Evolutionary conservation across 1,140 invertebrate genomes (phyloP), one percentile per base, ranked within the genome.

Genomic region (Drosophila sturtevanti): DNA sequence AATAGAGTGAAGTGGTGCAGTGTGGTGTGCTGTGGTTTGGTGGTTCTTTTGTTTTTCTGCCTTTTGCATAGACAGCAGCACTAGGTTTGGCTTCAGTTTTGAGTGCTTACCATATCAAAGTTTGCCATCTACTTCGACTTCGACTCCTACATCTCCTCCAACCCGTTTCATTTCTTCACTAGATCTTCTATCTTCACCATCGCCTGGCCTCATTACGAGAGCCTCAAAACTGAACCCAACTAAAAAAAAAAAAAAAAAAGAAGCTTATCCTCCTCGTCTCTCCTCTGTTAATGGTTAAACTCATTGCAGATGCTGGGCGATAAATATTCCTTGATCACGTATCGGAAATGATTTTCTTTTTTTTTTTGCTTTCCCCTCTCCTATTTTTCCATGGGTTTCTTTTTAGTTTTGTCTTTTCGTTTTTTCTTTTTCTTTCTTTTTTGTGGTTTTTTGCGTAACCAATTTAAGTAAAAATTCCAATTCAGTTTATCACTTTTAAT

Each of bases 311-410:
- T 87, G 79, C 58, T 76, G 60, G 54, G 71, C 82, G 84, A 87
- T 87, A 87, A 87, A 89, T 87, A 89, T 89, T 79, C 82, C 79
- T 77, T 76, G 82, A 87, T 87, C 79, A 87, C 76, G 82, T 89
- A 85, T 86, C 81, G 68, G 63, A 69, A 76, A 64, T 79, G 65
- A 81, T 55, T 65, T 72, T 64, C 41, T 51, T 68, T 64, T 24
- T 24, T 5, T 1, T 37, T 24, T 37, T 27, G 2, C 7, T 12
- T 58, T 56, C 9, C 18, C 14, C 11, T 37, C 4, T 34, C 18
- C 41, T 52, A n/a, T 54, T 59, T 51, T 41, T 31, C 6, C 27
- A 31, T 31, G 27, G 27, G n/a, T n/a, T n/a, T n/a, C n/a, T n/a
- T n/a, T n/a, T n/a, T n/a, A n/a, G n/a, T n/a, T n/a, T n/a, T n/a